These are phyloP conservation scores for Synanthedon vespiformis DNA, from an alignment of 2,888 invertebrate species.

Conservation along the genomic window DNA sequence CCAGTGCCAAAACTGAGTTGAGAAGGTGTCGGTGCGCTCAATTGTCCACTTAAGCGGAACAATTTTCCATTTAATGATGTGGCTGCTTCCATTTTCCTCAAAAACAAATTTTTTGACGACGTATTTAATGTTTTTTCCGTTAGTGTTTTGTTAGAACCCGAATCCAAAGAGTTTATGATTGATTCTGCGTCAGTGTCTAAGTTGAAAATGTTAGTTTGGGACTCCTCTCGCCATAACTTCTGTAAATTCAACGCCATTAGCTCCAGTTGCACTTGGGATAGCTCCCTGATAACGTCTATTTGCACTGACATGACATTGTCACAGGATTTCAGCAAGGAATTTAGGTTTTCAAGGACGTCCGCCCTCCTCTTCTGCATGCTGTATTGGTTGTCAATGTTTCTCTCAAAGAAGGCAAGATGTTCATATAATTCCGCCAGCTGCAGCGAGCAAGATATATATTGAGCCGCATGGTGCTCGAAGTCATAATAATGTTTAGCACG, in stretches of 20 bases:
- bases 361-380: constrained; percentile 70
- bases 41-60: constrained; percentile 45
- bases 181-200: constrained; percentile 49
- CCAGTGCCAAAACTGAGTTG: constrained; percentile 32
- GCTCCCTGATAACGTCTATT: constrained; percentile 69
- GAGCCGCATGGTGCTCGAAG: constrained; percentile 68
- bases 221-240: constrained; percentile 64
- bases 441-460: constrained; percentile 70
- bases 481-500: constrained; percentile 70
- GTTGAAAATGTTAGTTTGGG: constrained; percentile 49
- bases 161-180: constrained; percentile 47
- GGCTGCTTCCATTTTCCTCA: constrained; percentile 60
- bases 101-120: constrained; percentile 45
- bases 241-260: constrained; percentile 73
- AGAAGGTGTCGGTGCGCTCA: constrained; percentile 35
- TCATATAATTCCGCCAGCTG: constrained; percentile 76
- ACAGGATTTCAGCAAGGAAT: constrained; percentile 61
- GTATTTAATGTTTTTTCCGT: constrained; percentile 49
- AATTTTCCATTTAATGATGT: constrained; percentile 50
- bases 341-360: constrained; percentile 70
- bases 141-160: constrained; percentile 50
- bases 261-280: constrained; percentile 74
- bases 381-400: constrained; percentile 73
- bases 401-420: constrained; percentile 78
- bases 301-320: constrained; percentile 64